Base-by-base conservation (phyloP, 2,888 invertebrate genomes). In the Nemotelus nigrinus region DNA sequence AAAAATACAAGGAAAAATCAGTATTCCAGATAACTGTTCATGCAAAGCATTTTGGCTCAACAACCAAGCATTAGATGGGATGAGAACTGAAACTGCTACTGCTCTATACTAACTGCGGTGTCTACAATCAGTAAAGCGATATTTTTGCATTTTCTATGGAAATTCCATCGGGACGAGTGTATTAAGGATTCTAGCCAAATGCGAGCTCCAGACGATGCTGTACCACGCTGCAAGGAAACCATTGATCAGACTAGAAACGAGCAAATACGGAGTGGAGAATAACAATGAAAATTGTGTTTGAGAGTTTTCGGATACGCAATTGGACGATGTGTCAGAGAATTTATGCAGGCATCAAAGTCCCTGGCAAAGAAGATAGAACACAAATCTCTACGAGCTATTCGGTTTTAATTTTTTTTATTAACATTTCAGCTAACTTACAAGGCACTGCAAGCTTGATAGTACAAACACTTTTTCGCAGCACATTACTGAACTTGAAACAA, bases 1-100 rank as follows among this genome's bases (percentile, higher is more conserved):
- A 65, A 65, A 65, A 45, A 65, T 65, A 45, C 45, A 44, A 41
- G 3, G 25, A 25, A 25, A 25, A 25, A 25, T 25, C 25, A 25
- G 25, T 25, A 25, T 45, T 65, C 45, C 65, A 65, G 45, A 65
- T n/a, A 64, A 44, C 5, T 6, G 64, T 44, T 4, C 44, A 65
- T 65, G 65, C 65, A 65, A 65, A 65, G 41, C 65, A 65, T 65
- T 65, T 47, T 47, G 65, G 41, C 39, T 25, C 39, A 4, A 7
- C 25, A 60, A 60, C 25, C 41, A 60, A 60, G 41, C 25, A 7
- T 39, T 7, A 60, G 25, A 60, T 60, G 7, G 60, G 39, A 60
- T 60, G 3, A 43, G 3, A 60, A 60, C 60, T 60, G 41, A 60
- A 60, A 60, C 60, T 25, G 25, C 25, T 25, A 25, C 25, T 25